A percentile compares a stretch with the other conserved stretches of the same genome.
Conservation (phyloP, 2,797 vertebrate genomes). For the Schizopygopsis pylzovi region DNA sequence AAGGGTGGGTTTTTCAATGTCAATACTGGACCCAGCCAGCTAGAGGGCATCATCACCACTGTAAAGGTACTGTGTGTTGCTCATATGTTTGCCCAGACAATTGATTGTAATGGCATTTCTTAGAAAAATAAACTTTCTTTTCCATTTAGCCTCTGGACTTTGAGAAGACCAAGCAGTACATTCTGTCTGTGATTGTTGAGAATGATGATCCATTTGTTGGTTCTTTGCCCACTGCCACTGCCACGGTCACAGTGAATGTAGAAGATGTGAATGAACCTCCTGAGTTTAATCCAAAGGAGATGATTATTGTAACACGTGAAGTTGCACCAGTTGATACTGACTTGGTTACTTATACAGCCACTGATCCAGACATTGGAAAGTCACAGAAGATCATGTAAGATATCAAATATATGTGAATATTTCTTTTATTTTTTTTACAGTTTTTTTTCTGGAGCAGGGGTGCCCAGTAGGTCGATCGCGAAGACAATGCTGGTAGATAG, state of each 20-base stretch:
- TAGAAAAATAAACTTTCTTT: background rate
- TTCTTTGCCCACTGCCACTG: slow-evolving; percentile 76
- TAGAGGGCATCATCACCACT: slow-evolving; percentile 77
- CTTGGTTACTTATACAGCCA: slow-evolving; percentile 76
- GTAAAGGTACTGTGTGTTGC: slow-evolving; percentile 69
- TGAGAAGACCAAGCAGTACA: slow-evolving; percentile 65
- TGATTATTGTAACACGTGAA: slow-evolving; percentile 70
- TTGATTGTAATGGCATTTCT: background rate
- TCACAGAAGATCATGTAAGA: slow-evolving; percentile 86
- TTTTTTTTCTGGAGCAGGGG: too few relatives aligned
- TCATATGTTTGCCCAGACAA: background rate
- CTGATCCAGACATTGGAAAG: slow-evolving; percentile 83
- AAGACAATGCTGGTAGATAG: too few relatives aligned
- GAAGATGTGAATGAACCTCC: slow-evolving; percentile 88
- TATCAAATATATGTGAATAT: background rate
- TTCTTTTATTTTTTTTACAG: too few relatives aligned
- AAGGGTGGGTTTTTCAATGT: slow-evolving; percentile 69
- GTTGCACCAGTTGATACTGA: slow-evolving; percentile 58
- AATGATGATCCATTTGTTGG: slow-evolving; percentile 80
- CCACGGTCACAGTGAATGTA: slow-evolving; percentile 81
- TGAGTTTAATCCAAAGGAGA: slow-evolving; percentile 73
- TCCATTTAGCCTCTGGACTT: slow-evolving; percentile 83
- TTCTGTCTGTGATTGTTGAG: slow-evolving; percentile 74
- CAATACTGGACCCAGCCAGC: slow-evolving; percentile 68
- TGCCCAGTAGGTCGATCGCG: too few relatives aligned